Percentiles rank a stretch among this genome's conserved stretches.
These are phyloP conservation scores for Paedocypris micromegethes DNA, from an alignment of 2,797 vertebrate species.

Conservation along the genomic window DNA sequence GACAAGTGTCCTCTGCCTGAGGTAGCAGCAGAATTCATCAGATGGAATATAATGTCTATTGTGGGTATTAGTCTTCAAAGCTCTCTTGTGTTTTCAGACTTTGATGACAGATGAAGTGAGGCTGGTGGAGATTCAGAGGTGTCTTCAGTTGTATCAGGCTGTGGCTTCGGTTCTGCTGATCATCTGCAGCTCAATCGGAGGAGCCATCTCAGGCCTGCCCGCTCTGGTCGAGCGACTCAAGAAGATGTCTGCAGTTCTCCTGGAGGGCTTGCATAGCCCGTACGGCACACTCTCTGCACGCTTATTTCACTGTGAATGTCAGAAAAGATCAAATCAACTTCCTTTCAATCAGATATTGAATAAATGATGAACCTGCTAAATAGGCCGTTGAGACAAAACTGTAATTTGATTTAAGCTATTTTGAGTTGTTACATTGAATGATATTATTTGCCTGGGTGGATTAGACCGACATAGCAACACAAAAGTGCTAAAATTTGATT, in stretches of 20 bases:
- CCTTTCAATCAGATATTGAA: too few relatives aligned
- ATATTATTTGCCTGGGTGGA: too few relatives aligned
- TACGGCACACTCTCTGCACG: slow-evolving; percentile 58
- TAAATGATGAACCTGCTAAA: too few relatives aligned
- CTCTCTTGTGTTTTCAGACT: slow-evolving; percentile 66
- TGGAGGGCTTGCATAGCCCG: slow-evolving; percentile 83
- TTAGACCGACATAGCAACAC: too few relatives aligned
- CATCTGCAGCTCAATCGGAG: slow-evolving; percentile 77
- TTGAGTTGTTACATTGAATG: too few relatives aligned
- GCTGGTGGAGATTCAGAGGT: slow-evolving; percentile 77
- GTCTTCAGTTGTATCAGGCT: slow-evolving; percentile 74
- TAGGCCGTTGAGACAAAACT: too few relatives aligned
- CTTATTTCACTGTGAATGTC: background rate
- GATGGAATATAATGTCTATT: background rate
- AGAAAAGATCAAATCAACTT: too few relatives aligned
- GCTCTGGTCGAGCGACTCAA: slow-evolving; percentile 77
- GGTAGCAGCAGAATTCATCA: slow-evolving; percentile 59
- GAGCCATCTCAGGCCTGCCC: slow-evolving; percentile 71
- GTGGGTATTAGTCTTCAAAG: too few relatives aligned
- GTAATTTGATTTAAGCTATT: too few relatives aligned
- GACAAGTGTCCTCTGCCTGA: slow-evolving; percentile 76
- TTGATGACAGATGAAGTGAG: slow-evolving; percentile 80
- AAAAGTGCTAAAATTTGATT: too few relatives aligned
- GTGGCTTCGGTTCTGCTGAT: slow-evolving; percentile 83
- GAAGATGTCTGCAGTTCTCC: slow-evolving; percentile 76